These are phyloP conservation scores for Microchrysa polita DNA, from an alignment of 2,888 invertebrate species.

Conservation along the genomic window DNA sequence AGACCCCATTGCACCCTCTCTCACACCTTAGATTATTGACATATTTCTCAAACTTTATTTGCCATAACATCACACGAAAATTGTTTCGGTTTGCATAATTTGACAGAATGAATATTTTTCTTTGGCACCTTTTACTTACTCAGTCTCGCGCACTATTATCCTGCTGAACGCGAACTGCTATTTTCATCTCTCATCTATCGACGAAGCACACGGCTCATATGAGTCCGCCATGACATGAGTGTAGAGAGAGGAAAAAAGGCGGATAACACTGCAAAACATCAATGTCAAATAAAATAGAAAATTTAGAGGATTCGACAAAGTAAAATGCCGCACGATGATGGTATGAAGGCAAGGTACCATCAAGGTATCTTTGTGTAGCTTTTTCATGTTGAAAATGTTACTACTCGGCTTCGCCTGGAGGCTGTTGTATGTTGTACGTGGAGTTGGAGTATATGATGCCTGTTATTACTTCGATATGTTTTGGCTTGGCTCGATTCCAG, in stretches of 20 bases:
- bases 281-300: slow-evolving; percentile 15
- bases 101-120: slow-evolving; percentile 15
- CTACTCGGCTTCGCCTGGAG: background rate
- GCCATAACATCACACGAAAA: slow-evolving; percentile 17
- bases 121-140: slow-evolving; percentile 5
- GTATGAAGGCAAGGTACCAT: no score
- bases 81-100: slow-evolving; percentile 26
- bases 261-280: background rate
- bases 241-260: background rate
- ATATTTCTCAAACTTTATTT: slow-evolving; percentile 25
- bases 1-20: no score
- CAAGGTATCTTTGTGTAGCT: background rate
- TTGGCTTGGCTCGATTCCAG: no score
- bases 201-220: background rate
- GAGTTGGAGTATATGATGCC: no score
- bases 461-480: no score
- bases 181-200: background rate
- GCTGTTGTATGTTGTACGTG: no score
- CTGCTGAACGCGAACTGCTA: no score
- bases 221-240: slow-evolving; percentile 1
- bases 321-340: background rate
- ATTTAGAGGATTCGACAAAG: slow-evolving; percentile 7
- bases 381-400: background rate
- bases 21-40: slow-evolving; percentile 3
- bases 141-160: no score